Conservation (phyloP, 2,888 invertebrate species). For the Diploptera punctata region DNA sequence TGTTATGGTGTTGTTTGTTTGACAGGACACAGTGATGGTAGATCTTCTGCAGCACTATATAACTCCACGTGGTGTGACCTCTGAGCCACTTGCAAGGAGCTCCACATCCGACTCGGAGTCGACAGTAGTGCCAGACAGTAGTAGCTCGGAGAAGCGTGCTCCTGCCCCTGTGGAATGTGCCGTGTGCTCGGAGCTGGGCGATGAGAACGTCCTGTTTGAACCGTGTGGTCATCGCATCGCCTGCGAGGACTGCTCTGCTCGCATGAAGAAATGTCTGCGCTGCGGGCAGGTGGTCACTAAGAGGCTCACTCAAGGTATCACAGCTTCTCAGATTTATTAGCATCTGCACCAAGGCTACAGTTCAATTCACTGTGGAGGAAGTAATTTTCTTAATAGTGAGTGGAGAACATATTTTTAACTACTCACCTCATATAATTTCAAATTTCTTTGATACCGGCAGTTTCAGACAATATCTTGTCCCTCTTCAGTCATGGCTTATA, state of each 20-base stretch:
- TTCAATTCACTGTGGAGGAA: too few species aligned
- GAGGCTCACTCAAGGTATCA: constrained; percentile 59
- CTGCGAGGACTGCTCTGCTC: constrained; percentile 75
- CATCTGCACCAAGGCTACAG: too few species aligned
- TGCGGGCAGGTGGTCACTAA: constrained; percentile 68
- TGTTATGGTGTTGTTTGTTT: too few species aligned
- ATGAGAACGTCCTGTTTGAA: constrained; percentile 68
- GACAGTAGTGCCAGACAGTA: neutral
- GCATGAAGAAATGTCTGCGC: constrained; percentile 78
- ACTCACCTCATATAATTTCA: too few species aligned
- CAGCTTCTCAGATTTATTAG: too few species aligned
- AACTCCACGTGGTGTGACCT: too few species aligned
- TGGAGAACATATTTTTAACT: too few species aligned
- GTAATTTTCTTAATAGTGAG: too few species aligned
- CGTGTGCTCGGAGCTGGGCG: constrained; percentile 71
- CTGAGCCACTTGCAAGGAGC: too few species aligned
- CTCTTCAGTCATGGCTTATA: too few species aligned
- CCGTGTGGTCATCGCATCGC: constrained; percentile 78
- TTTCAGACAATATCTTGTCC: too few species aligned
- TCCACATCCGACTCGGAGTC: neutral
- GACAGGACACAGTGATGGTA: constrained; percentile 57
- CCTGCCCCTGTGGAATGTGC: constrained; percentile 65
- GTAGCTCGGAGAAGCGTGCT: constrained; percentile 27
- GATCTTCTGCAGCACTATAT: constrained; percentile 59
- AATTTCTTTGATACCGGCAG: too few species aligned